A percentile compares a stretch with the other conserved stretches of the same genome.
These are phyloP conservation scores for Ophraella communa DNA, from an alignment of 2,888 invertebrate species.

Conservation along the genomic window DNA sequence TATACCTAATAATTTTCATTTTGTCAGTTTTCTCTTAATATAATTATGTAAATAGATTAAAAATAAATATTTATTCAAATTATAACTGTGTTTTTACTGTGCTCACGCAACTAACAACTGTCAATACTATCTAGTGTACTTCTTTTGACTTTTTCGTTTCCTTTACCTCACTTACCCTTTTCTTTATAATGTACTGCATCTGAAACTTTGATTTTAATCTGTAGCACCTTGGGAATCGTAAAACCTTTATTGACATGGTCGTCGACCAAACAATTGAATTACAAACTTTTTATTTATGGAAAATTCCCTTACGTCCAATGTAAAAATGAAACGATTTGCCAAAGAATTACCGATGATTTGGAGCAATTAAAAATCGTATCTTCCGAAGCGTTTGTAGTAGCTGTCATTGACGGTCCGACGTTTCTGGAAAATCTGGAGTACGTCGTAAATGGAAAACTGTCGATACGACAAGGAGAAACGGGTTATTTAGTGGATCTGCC, in stretches of 20 bases:
- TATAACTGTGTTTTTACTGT: too few species aligned
- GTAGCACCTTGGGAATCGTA: constrained; percentile 36
- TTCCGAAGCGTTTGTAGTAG: constrained; percentile 27
- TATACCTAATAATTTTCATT: too few species aligned
- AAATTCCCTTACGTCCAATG: neutral
- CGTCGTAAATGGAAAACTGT: constrained; percentile 17
- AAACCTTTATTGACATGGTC: constrained; percentile 38
- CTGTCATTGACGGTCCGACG: constrained; percentile 28
- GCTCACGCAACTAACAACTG: too few species aligned
- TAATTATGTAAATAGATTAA: too few species aligned
- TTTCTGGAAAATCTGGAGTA: constrained; percentile 20
- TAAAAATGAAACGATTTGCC: neutral
- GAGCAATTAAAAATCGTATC: constrained; percentile 9
- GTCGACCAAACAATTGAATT: constrained; percentile 35
- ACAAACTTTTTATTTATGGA: constrained; percentile 34
- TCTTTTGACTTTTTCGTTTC: neutral
- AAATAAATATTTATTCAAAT: too few species aligned
- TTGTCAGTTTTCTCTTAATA: too few species aligned
- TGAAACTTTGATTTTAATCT: constrained; percentile 30
- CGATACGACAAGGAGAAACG: neutral
- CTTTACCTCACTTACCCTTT: too few species aligned
- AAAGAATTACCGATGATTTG: constrained; percentile 23
- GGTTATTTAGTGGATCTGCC: constrained; percentile 16
- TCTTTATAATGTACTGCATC: neutral
- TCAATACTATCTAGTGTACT: too few species aligned